Conservation (phyloP, 2,113 vertebrate genomes). For the Oreamnos americanus region DNA sequence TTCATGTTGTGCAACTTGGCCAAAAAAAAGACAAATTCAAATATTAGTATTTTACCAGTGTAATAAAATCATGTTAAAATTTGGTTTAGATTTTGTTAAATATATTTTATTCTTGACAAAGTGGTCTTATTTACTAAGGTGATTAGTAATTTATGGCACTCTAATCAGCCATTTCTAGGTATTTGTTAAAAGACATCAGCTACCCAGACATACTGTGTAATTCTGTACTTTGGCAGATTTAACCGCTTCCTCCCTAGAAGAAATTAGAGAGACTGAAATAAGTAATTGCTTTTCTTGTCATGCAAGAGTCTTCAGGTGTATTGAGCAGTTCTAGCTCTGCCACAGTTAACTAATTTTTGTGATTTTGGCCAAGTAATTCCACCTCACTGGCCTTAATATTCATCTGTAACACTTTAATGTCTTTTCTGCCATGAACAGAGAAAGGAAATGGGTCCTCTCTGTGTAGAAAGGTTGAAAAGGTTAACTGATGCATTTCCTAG, state of each 20-base stretch:
- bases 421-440: constrained; percentile 18
- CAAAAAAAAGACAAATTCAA: background rate
- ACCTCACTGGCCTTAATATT: background rate
- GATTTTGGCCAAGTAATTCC: background rate
- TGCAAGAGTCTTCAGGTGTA: background rate
- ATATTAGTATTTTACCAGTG: background rate
- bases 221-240: constrained; percentile 9
- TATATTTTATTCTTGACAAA: background rate
- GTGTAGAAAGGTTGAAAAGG: constrained; percentile 34
- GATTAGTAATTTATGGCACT: background rate
- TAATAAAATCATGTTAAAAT: constrained; percentile 34
- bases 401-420: background rate
- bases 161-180: background rate
- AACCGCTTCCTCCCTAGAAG: background rate
- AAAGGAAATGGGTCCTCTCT: background rate
- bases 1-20: background rate
- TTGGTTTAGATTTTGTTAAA: constrained; percentile 29
- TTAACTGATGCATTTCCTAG: constrained; percentile 2
- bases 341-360: background rate
- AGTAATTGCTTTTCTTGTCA: background rate
- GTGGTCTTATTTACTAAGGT: background rate
- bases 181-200: background rate
- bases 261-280: background rate
- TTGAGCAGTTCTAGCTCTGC: background rate
- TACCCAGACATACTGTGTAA: background rate